Evolutionary conservation across 2,797 vertebrate genomes (phyloP), one percentile per base, ranked within the genome.

Genomic region (Sebastes itinus): DNA sequence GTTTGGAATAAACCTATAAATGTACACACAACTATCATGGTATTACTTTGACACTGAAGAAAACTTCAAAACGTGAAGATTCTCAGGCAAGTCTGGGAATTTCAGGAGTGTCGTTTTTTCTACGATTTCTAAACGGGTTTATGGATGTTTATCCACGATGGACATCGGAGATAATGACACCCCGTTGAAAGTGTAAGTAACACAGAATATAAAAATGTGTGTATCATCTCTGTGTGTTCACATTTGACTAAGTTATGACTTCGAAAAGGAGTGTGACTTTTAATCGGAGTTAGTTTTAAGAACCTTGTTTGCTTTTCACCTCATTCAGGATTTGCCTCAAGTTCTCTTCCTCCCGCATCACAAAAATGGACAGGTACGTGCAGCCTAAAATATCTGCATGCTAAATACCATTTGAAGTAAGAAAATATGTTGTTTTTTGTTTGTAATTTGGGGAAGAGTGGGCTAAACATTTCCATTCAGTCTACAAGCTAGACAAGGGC

Each of bases 1-100:
- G 18, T 49, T 58, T 62, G 16, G 3, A 20, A 6, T 5, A 2
- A 0, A 27, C 6, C 2, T 1, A 4, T n/a, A 6, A 0, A 6
- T 7, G 6, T 11, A 6, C 9, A 11, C 5, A 46, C 23, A 27
- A 14, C 7, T 55, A 0, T 49, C 33, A 59, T 22, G 33, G 35
- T 2, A 2, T 11, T 12, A n/a, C 5, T 33, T 56, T 70, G 1
- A 38, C 22, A 52, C 2, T 27, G 52, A 63, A 49, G 49, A 27
- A 64, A 80, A 69, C 10, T 3, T 23, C 4, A 10, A 75, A 46
- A 55, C 0, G 0, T 4, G 23, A n/a, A 6, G 1, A 27, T 60
- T 71, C 13, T 33, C 5, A 35, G 5, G 52, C 2, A 18, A 46
- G 42, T 30, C 38, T 28, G 2, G 35, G 25, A 16, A 8, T 20